Base-by-base conservation (phyloP, 2,797 vertebrate genomes). In the Scyliorhinus canicula region DNA sequence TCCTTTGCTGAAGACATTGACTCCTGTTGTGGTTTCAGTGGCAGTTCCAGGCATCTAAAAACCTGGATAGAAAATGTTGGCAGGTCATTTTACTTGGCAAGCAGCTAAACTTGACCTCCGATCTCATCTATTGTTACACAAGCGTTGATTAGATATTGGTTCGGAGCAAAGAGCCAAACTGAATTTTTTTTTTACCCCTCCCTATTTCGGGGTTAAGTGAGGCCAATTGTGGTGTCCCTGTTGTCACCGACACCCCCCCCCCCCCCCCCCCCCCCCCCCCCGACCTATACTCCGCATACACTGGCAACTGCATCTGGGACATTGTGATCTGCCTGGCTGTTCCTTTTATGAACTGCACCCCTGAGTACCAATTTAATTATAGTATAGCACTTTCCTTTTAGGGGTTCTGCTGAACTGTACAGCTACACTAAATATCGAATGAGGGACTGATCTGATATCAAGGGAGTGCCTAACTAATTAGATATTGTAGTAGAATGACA, bases 391-490 rank as follows among this genome's bases (percentile, higher is more conserved):
- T n/a, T 90, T 57, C 86, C 55, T n/a, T 90, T 90, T n/a, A 90
- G 14, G 86, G 86, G 57, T 90, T 90, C 40, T 60, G 35, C 35
- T 90, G 55, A 57, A n/a, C 79, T 47, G 52, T 60, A 60, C 31
- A 35, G 57, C 7, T 90, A 19, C n/a, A 60, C 31, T n/a, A 60
- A 60, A 60, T 90, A 90, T 90, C 31, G 85, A 88, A 57, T 55
- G 7, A 57, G 52, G 55, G 19, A 90, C 52, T n/a, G 52, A 90
- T 16, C 31, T 60, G n/a, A 57, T 55, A 90, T 55, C 55, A 90
- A 16, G 86, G 86, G 79, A 82, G 44, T 82, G 79, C 19, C 35
- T 90, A 90, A 90, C 86, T n/a, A 90, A 60, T 90, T 90, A 35
- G 86, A 60, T 57, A 31, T 26, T 90, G 86, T 90, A 60, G 55